Percentiles rank a stretch among this genome's conserved stretches.
Conservation (phyloP, 2,113 vertebrate genomes). For the Poeciliopsis retropinna region DNA sequence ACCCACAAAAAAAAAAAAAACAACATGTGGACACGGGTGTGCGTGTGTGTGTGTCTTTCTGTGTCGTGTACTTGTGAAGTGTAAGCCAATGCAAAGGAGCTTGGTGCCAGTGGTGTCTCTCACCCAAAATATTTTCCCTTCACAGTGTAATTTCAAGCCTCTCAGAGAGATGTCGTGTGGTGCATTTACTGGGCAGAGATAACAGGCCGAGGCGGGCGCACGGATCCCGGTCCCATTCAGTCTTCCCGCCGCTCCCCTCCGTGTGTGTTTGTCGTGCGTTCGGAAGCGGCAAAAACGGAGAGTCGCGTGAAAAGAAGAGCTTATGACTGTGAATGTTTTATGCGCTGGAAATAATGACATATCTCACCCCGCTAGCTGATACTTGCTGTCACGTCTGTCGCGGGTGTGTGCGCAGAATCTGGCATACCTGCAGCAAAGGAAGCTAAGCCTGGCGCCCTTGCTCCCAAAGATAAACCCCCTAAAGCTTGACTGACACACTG, state of each 20-base stretch:
- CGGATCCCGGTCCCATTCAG: conserved; percentile 40
- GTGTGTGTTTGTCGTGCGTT: conserved; percentile 28
- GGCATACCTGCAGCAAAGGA: conserved; percentile 52
- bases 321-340: conserved; percentile 62
- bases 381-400: conserved; percentile 66
- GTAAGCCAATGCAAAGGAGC: conserved; percentile 31
- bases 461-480: conserved; percentile 60
- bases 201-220: conserved; percentile 36
- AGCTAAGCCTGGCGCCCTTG: conserved; percentile 63
- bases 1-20: conserved; percentile 59
- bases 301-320: conserved; percentile 39
- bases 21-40: conserved; percentile 5
- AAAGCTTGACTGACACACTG: conserved; percentile 73
- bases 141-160: conserved; percentile 68
- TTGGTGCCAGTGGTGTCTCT: conserved; percentile 27
- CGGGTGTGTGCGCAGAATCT: conserved; percentile 53
- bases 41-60: conserved; percentile 15
- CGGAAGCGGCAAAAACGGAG: conserved; percentile 48
- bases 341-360: conserved; percentile 62
- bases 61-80: conserved; percentile 14
- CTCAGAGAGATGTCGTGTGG: conserved; percentile 53
- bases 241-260: conserved; percentile 45
- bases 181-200: conserved; percentile 65
- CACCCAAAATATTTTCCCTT: conserved; percentile 62
- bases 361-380: conserved; percentile 64